Percentiles rank a stretch among this genome's conserved stretches.
Evolutionary conservation across 1,140 invertebrate species (phyloP).

Genomic region (Heterodera schachtii): DNA sequence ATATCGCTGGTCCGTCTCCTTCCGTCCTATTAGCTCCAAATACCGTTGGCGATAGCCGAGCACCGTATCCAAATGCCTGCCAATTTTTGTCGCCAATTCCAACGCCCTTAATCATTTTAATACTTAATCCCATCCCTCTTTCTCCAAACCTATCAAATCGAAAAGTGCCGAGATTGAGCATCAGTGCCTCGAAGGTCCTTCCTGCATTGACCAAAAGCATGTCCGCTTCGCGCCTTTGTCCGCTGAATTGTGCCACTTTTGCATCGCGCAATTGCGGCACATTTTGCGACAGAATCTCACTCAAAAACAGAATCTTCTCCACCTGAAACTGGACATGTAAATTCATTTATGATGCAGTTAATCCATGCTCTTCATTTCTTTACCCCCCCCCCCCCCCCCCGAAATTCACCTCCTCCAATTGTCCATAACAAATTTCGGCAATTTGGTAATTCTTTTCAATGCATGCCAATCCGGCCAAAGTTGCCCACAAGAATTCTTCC

Average conservation of each 20-base stretch:
- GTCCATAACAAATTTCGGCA: constrained; percentile 89
- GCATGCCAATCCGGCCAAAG: constrained; percentile 82
- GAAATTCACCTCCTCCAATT: constrained; percentile 75
- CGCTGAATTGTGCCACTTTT: constrained; percentile 79
- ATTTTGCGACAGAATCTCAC: constrained; percentile 76
- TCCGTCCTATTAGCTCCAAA: constrained; percentile 75
- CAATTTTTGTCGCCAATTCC: constrained; percentile 80
- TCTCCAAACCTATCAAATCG: constrained; percentile 77
- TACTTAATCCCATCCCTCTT: too few species aligned
- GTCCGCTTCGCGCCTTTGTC: constrained; percentile 80
- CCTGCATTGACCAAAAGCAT: constrained; percentile 79
- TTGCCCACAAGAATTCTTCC: constrained; percentile 85
- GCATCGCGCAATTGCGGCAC: constrained; percentile 75
- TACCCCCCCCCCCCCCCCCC: neutral
- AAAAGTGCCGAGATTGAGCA: constrained; percentile 79
- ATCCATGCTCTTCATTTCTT: neutral
- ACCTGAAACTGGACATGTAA: constrained; percentile 68
- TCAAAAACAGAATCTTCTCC: constrained; percentile 87
- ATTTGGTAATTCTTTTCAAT: constrained; percentile 78
- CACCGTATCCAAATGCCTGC: constrained; percentile 78
- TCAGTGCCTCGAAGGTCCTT: constrained; percentile 77
- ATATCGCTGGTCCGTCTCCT: constrained; percentile 78
- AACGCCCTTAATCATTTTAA: constrained; percentile 72
- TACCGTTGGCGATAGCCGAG: constrained; percentile 78
- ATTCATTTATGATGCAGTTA: neutral